Base-by-base conservation (phyloP, 2,888 invertebrate genomes). In the Drosophila kuntzei region DNA sequence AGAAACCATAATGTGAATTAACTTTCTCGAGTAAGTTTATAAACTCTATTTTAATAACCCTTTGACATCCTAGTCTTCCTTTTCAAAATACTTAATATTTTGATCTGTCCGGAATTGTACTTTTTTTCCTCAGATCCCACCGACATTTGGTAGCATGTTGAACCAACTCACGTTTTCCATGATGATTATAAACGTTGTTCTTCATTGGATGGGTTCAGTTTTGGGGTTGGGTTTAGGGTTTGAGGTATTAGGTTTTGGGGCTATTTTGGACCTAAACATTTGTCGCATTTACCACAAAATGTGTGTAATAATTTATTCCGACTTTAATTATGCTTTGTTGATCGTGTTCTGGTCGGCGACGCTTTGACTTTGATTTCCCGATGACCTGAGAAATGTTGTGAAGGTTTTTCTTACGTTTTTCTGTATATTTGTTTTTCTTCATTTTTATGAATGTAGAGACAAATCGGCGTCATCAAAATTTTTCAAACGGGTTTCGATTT, bases 401-500 rank as follows among this genome's bases (percentile, higher is more conserved):
- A 14, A 43, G 63, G 65, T 43, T 79, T 70, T 75, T 69, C 62
- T 47, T 43, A 14, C n/a, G 22, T 39, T 25, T 25, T 37, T 37
- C 6, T 50, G 8, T 32, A n/a, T 6, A 1, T 36, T 11, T 51
- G 37, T 27, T 12, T 29, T 29, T 32, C n/a, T 22, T 29, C 25
- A 12, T 39, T 79, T 80, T 89, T 83, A 85, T 86, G 78, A 80
- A 76, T 77, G 71, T 70, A 66, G 89, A 91, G 91, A 91, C 91
- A 91, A 90, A 90, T 91, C 91, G 90, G 91, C 90, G 90, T 89
- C 91, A 80, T 90, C 80, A 90, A 85, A 89, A 79, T 80, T 80
- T 76, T 47, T 14, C 79, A 76, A 89, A 82, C 90, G 60, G 60
- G 73, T 79, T 88, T 73, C 60, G 43, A 84, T 83, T 84, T 80